phyloP scores from a whole-genome alignment of 2,797 vertebrate species.

The Typhlichthys subterraneus region DNA sequence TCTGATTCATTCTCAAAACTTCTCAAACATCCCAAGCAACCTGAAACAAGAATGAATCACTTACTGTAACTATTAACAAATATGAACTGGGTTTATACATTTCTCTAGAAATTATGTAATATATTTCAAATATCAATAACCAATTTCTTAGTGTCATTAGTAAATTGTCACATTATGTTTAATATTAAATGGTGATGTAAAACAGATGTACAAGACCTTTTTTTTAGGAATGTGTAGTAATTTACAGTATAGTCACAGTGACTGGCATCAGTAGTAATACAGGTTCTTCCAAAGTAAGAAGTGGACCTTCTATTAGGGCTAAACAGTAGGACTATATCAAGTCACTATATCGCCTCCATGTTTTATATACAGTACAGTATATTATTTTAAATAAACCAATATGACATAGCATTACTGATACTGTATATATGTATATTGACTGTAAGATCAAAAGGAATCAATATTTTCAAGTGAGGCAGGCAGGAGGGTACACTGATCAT shows the following conservation, averaged over 20 bases:
- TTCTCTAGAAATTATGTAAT: conserved; percentile 13
- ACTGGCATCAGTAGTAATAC: conserved; percentile 5
- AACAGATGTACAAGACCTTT: too few relatives aligned
- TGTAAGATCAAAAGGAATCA: too few relatives aligned
- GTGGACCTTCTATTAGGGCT: conserved; percentile 31
- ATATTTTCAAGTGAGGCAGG: too few relatives aligned
- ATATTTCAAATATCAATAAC: conserved; percentile 12
- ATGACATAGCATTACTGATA: too few relatives aligned
- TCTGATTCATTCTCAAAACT: conserved; percentile 55
- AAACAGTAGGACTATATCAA: conserved; percentile 5
- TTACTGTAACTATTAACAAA: too few relatives aligned
- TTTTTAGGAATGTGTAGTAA: too few relatives aligned
- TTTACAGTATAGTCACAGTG: neutral
- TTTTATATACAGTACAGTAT: too few relatives aligned
- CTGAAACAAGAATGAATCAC: conserved; percentile 17
- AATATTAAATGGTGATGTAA: neutral
- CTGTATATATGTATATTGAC: too few relatives aligned
- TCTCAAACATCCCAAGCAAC: conserved; percentile 51
- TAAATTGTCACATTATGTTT: conserved; percentile 17
- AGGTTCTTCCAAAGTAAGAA: conserved; percentile 21
- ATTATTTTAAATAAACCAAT: too few relatives aligned
- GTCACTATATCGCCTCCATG: too few relatives aligned
- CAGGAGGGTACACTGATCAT: too few relatives aligned
- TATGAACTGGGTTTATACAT: too few relatives aligned
- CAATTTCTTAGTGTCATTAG: neutral